These are phyloP conservation scores for Erpornis zantholeuca DNA, from an alignment of 2,113 vertebrate genomes.

Conservation along the genomic window DNA sequence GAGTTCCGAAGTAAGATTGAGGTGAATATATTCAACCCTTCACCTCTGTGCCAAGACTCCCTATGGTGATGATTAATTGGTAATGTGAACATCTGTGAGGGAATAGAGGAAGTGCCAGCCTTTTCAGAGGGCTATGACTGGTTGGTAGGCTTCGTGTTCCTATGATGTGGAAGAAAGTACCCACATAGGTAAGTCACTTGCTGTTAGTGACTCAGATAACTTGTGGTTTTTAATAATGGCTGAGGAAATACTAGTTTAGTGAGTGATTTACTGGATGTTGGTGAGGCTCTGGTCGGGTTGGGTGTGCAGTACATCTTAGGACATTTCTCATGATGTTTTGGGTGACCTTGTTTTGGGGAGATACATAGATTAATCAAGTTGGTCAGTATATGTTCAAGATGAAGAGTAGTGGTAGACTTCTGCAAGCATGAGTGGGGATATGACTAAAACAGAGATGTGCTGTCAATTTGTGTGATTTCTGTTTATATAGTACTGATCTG, in stretches of 20 bases:
- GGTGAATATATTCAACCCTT: not conserved
- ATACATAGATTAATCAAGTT: not conserved
- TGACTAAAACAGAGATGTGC: not conserved
- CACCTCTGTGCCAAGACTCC: not conserved
- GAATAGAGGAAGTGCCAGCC: not conserved
- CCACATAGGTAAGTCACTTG: not conserved
- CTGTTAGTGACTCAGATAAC: not conserved
- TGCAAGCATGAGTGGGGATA: not conserved
- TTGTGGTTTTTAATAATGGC: not conserved
- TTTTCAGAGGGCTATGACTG: not conserved
- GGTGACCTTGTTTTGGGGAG: not conserved
- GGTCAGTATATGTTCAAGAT: not conserved
- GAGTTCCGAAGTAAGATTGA: not conserved
- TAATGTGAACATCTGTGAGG: conserved; percentile 3
- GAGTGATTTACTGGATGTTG: not conserved
- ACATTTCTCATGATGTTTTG: not conserved
- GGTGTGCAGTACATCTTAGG: not conserved
- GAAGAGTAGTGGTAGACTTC: not conserved
- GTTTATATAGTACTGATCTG: not conserved
- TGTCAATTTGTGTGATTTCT: not conserved
- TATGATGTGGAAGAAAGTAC: not conserved
- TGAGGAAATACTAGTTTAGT: not conserved
- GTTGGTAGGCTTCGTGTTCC: not conserved
- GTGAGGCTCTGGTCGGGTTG: not conserved
- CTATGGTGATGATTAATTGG: conserved; percentile 18